A percentile compares a stretch with the other conserved stretches of the same genome.
Evolutionary conservation across 2,113 vertebrate species (phyloP).

Genomic region (Etheostoma cragini): DNA sequence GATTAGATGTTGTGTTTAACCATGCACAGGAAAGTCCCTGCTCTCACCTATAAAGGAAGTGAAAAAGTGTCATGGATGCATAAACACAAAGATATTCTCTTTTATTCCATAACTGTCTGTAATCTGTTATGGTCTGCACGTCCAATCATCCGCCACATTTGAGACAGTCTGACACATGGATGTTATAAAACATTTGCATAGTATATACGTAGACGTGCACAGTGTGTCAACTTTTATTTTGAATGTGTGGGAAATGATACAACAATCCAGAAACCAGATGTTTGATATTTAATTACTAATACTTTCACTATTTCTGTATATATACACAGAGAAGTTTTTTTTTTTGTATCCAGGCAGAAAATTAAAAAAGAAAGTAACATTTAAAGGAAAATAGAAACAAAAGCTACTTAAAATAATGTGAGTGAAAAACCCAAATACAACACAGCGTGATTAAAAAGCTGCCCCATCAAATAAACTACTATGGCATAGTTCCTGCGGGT

Average conservation of each 20-base stretch:
- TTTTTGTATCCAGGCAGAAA: background rate
- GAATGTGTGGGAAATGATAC: background rate
- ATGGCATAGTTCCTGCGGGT: background rate
- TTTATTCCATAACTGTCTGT: background rate
- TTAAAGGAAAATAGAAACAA: background rate
- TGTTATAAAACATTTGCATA: background rate
- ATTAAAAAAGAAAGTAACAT: background rate
- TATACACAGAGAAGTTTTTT: too few relatives aligned
- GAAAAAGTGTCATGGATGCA: background rate
- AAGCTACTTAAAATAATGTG: too few relatives aligned
- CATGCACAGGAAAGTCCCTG: background rate
- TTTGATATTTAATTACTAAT: background rate
- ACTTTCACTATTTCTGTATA: background rate
- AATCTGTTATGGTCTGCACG: background rate
- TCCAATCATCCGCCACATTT: background rate
- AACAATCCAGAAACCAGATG: background rate
- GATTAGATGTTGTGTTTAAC: background rate
- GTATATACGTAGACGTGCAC: background rate
- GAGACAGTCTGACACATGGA: background rate
- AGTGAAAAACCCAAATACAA: background rate
- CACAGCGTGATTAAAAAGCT: background rate
- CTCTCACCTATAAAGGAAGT: background rate
- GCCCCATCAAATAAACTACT: background rate
- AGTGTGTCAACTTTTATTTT: background rate
- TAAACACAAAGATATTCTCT: background rate